Evolutionary conservation across 2,113 vertebrate species (phyloP).

Genomic region (Cebidichthys violaceus): DNA sequence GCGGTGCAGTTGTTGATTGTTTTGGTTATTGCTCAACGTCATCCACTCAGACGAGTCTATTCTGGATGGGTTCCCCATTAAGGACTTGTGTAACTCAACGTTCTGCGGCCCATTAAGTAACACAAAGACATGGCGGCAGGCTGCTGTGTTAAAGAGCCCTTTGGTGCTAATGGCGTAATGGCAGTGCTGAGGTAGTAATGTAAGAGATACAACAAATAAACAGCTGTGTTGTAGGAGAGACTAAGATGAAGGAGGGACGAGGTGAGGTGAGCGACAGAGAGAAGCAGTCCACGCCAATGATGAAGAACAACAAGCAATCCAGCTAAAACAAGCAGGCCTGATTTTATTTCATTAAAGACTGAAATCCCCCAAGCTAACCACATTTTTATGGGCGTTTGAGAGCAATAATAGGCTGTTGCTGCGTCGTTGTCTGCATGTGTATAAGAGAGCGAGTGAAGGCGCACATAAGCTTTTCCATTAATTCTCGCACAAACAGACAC

Average conservation of each 20-base stretch:
- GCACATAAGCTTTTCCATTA: slow-evolving; percentile 21
- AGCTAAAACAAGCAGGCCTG: slow-evolving; percentile 52
- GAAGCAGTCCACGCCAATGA: slow-evolving; percentile 22
- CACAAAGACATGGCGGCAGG: slow-evolving; percentile 59
- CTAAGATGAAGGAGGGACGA: slow-evolving; percentile 38
- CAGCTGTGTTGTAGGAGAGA: slow-evolving; percentile 46
- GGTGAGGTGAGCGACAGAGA: neutral
- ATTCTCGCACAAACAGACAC: slow-evolving; percentile 22
- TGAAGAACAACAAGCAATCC: slow-evolving; percentile 56
- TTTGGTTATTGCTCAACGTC: slow-evolving; percentile 63
- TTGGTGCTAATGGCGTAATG: slow-evolving; percentile 61
- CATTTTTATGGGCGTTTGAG: slow-evolving; percentile 60
- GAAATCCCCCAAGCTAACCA: slow-evolving; percentile 55
- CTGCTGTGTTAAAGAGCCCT: slow-evolving; percentile 40
- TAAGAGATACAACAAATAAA: slow-evolving; percentile 73
- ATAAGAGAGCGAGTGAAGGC: slow-evolving; percentile 7
- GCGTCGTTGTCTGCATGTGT: slow-evolving; percentile 20
- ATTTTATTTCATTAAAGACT: slow-evolving; percentile 60
- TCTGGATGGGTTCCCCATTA: slow-evolving; percentile 55
- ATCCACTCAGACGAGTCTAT: slow-evolving; percentile 39
- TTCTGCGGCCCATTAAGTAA: slow-evolving; percentile 67
- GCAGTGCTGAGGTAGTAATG: slow-evolving; percentile 42
- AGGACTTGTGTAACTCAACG: slow-evolving; percentile 62
- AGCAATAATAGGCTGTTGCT: slow-evolving; percentile 62
- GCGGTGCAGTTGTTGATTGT: slow-evolving; percentile 61